phyloP scores from a whole-genome alignment of 2,797 vertebrate species.

The Pempheris klunzingeri region DNA sequence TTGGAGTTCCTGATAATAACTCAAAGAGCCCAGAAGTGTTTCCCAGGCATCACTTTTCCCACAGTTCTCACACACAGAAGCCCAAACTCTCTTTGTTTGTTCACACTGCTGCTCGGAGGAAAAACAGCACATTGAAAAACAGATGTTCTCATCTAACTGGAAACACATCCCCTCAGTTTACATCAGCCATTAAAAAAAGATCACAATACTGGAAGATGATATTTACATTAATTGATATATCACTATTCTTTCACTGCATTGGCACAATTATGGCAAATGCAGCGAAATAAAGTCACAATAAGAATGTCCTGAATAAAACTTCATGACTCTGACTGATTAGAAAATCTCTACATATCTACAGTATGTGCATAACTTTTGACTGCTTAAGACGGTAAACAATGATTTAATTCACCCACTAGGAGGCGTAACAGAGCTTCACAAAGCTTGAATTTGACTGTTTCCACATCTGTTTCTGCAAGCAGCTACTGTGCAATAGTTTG shows the following conservation, averaged over 20 bases:
- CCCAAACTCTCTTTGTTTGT: conserved; percentile 1
- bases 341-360: background rate
- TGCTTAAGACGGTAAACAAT: conserved; percentile 11
- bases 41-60: conserved; percentile 21
- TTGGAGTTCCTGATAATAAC: conserved; percentile 47
- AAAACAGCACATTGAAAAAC: background rate
- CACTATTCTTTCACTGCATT: background rate
- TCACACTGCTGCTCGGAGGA: background rate
- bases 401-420: conserved; percentile 33
- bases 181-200: background rate
- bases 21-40: conserved; percentile 24
- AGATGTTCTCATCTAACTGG: background rate
- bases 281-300: background rate
- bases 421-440: conserved; percentile 15
- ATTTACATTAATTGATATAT: background rate
- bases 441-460: background rate
- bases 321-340: background rate
- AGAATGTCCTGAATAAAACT: background rate
- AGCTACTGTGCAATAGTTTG: background rate
- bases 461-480: background rate
- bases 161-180: background rate
- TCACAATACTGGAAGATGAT: background rate
- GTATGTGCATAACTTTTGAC: background rate
- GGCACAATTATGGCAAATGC: background rate
- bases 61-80: conserved; percentile 30